These are phyloP conservation scores for Drosophila tripunctata DNA, from an alignment of 2,888 invertebrate species.

Conservation along the genomic window DNA sequence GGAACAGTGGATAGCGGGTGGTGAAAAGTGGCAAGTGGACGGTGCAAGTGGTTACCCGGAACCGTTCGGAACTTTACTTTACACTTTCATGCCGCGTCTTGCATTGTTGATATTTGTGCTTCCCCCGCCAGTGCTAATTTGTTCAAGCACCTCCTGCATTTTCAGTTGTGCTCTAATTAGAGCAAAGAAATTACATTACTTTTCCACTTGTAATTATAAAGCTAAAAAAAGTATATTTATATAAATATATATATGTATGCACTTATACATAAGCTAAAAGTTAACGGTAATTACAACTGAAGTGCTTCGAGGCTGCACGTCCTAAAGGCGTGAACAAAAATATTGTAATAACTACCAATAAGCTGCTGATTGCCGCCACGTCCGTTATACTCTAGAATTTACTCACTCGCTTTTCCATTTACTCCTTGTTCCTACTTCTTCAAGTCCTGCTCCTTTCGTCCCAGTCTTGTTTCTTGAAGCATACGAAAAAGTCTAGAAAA, in stretches of 20 bases:
- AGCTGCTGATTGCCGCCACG: constrained; percentile 49
- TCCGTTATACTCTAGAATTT: constrained; percentile 19
- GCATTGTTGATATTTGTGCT: constrained; percentile 56
- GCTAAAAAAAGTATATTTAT: constrained; percentile 18
- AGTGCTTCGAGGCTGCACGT: constrained; percentile 31
- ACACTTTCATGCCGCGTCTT: constrained; percentile 48
- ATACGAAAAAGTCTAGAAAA: constrained; percentile 5
- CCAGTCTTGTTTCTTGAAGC: constrained; percentile 11
- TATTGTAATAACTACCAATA: constrained; percentile 70
- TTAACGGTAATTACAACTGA: constrained; percentile 11
- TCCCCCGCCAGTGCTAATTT: constrained; percentile 53
- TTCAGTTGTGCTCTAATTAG: constrained; percentile 48
- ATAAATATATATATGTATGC: not conserved
- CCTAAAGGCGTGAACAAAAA: constrained; percentile 33
- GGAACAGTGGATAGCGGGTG: not conserved
- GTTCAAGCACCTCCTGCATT: constrained; percentile 20
- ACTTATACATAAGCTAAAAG: constrained; percentile 11
- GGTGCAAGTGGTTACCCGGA: constrained; percentile 2
- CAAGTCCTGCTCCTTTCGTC: not conserved
- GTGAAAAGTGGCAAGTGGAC: not conserved
- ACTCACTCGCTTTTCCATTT: constrained; percentile 7
- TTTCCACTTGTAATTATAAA: constrained; percentile 69
- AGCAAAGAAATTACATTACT: constrained; percentile 66
- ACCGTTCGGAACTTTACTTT: constrained; percentile 51
- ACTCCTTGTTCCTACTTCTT: not conserved